A percentile compares a stretch with the other conserved stretches of the same genome.
These are phyloP conservation scores for Mercenaria mercenaria DNA, from an alignment of 1,140 invertebrate species.

Conservation along the genomic window DNA sequence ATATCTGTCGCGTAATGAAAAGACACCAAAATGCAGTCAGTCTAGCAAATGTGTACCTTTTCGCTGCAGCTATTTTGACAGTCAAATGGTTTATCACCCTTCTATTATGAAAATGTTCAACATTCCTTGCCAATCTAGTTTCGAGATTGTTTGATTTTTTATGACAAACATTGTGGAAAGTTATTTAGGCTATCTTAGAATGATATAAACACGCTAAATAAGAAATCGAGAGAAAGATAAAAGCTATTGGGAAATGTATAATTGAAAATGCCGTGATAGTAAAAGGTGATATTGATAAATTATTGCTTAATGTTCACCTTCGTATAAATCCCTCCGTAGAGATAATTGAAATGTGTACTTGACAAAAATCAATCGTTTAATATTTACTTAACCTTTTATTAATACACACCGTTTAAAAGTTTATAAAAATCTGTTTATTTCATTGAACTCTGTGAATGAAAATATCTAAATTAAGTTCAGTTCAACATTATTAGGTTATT, in stretches of 20 bases:
- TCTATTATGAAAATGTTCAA: no score
- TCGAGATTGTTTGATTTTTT: not conserved
- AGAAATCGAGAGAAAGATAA: conserved; percentile 17
- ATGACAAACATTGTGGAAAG: conserved; percentile 15
- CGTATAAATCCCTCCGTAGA: conserved; percentile 1
- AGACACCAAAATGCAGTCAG: no score
- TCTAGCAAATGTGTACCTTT: no score
- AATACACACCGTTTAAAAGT: not conserved
- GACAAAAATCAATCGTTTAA: conserved; percentile 45
- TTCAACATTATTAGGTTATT: not conserved
- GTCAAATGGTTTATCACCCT: no score
- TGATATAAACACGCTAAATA: not conserved
- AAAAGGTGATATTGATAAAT: conserved; percentile 26
- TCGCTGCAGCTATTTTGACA: no score
- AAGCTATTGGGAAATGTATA: conserved; percentile 1
- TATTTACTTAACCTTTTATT: conserved; percentile 34
- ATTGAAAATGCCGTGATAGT: conserved; percentile 25
- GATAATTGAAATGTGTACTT: conserved; percentile 25
- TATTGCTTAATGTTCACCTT: not conserved
- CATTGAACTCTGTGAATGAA: not conserved
- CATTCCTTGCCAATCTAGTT: not conserved
- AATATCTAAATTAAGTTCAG: not conserved
- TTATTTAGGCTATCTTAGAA: conserved; percentile 12
- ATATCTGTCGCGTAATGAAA: no score
- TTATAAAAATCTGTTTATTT: not conserved